A percentile compares a stretch with the other conserved stretches of the same genome.
phyloP scores from a whole-genome alignment of 2,797 vertebrate genomes.

The Lutjanus argentimaculatus region DNA sequence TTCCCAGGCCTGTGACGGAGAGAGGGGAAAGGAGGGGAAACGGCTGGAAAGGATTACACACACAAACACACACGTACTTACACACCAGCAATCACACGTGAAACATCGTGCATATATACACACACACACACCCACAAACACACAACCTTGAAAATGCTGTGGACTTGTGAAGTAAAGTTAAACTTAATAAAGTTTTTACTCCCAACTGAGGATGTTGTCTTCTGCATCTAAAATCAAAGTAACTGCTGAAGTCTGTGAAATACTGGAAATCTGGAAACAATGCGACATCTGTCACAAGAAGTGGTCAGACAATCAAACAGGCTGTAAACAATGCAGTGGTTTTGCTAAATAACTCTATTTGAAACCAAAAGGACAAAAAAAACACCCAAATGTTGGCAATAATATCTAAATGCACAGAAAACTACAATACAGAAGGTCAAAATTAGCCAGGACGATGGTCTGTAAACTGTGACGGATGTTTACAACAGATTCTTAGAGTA shows the following conservation, averaged over 20 bases:
- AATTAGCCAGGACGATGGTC: neutral
- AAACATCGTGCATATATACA: slow-evolving; percentile 22
- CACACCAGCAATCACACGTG: slow-evolving; percentile 4
- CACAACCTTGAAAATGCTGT: slow-evolving; percentile 1
- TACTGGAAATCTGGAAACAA: neutral
- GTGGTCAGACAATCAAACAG: no score
- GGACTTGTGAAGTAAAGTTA: slow-evolving; percentile 6
- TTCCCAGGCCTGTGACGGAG: slow-evolving; percentile 82
- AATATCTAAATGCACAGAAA: neutral
- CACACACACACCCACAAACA: slow-evolving; percentile 7
- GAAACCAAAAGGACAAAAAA: neutral
- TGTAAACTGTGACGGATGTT: neutral
- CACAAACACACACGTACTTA: slow-evolving; percentile 44
- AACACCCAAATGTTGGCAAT: neutral
- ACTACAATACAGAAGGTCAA: neutral
- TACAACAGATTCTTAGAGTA: neutral
- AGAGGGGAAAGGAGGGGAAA: slow-evolving; percentile 67
- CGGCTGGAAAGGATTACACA: slow-evolving; percentile 78
- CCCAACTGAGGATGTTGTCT: neutral
- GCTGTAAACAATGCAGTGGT: no score
- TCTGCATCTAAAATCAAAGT: neutral
- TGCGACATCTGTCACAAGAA: neutral
- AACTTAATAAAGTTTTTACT: neutral
- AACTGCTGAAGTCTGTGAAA: neutral
- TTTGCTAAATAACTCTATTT: neutral